phyloP scores from a whole-genome alignment of 2,888 invertebrate genomes.

The Lasioglossum marginatum region DNA sequence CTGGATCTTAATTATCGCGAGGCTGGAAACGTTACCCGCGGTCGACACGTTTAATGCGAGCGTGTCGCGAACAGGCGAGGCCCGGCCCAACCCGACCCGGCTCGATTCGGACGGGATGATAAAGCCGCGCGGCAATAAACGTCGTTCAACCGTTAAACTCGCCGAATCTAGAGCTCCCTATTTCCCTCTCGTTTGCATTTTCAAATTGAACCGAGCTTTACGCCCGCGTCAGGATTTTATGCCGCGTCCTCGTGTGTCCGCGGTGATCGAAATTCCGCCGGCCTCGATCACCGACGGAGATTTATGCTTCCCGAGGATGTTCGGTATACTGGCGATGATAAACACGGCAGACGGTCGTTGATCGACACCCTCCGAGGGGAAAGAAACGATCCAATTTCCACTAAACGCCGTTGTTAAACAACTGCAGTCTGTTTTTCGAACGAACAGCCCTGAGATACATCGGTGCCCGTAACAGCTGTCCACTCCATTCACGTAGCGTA shows the following conservation, averaged over 20 bases:
- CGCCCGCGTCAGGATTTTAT: conserved; percentile 19
- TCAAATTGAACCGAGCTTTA: conserved; percentile 45
- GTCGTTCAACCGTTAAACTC: conserved; percentile 57
- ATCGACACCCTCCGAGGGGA: not conserved
- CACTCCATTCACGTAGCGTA: not conserved
- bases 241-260: not conserved
- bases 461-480: not conserved
- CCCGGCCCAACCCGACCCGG: not conserved
- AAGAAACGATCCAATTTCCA: conserved; percentile 4
- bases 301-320: conserved; percentile 30
- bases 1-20: conserved; percentile 78
- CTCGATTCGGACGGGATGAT: conserved; percentile 42
- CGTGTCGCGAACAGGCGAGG: conserved; percentile 33
- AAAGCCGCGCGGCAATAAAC: conserved; percentile 56
- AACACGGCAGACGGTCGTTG: conserved; percentile 24
- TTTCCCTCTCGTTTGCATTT: conserved; percentile 45
- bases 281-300: conserved; percentile 23
- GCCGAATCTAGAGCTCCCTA: conserved; percentile 17
- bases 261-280: conserved; percentile 40
- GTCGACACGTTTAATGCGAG: conserved; percentile 63
- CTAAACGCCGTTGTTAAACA: conserved; percentile 5
- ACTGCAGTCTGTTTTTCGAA: not conserved
- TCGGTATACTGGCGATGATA: conserved; percentile 11
- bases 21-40: conserved; percentile 71
- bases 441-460: conserved; percentile 10